These are phyloP conservation scores for Neolamprologus hecqui DNA, from an alignment of 2,113 vertebrate genomes.

Conservation along the genomic window DNA sequence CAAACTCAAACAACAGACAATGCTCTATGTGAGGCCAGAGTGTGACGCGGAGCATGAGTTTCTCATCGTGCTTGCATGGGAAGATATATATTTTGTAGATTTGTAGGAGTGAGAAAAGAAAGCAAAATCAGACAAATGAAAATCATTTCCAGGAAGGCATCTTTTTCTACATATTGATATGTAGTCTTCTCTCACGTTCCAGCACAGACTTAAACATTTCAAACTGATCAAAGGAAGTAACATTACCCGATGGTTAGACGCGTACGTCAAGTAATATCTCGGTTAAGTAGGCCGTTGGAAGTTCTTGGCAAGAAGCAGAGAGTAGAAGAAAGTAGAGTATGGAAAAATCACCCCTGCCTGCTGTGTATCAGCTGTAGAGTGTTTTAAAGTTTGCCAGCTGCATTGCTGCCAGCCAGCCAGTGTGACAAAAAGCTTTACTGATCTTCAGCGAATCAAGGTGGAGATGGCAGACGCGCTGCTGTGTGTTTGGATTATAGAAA, in stretches of 20 bases:
- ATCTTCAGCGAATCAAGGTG: constrained; percentile 33
- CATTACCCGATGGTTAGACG: background rate
- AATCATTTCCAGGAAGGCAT: background rate
- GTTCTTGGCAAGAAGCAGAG: background rate
- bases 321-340: background rate
- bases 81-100: background rate
- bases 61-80: background rate
- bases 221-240: constrained; percentile 3
- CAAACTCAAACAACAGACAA: background rate
- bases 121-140: background rate
- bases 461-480: background rate
- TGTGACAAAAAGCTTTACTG: background rate
- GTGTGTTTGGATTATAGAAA: background rate
- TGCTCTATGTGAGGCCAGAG: background rate
- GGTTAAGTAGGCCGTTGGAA: constrained; percentile 15
- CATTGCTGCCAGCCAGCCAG: constrained; percentile 15
- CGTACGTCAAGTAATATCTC: constrained; percentile 1
- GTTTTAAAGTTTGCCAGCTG: background rate
- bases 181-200: background rate
- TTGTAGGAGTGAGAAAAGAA: background rate
- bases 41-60: background rate
- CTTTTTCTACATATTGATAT: background rate
- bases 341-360: background rate
- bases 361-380: constrained; percentile 16
- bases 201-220: background rate